These are phyloP conservation scores for Protobothrops mucrosquamatus DNA, from an alignment of 2,113 vertebrate species.

Conservation along the genomic window DNA sequence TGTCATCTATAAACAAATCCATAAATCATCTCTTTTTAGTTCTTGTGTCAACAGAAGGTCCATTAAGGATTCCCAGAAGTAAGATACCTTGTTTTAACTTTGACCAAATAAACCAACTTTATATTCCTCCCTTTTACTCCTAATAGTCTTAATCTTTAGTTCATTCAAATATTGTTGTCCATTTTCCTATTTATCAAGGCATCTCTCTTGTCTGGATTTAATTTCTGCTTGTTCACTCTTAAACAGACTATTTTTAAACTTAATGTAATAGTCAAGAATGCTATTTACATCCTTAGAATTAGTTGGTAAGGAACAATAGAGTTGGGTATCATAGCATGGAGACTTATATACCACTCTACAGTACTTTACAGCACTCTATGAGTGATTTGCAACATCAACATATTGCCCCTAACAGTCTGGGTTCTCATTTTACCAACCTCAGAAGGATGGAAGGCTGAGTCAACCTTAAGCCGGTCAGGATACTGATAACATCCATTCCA, in stretches of 20 bases:
- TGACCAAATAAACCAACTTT: not conserved
- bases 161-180: not conserved
- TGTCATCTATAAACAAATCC: not conserved
- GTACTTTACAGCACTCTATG: not conserved
- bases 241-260: not conserved
- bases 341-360: not conserved
- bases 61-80: not conserved
- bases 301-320: not conserved
- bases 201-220: not conserved
- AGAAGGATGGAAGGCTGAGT: not conserved
- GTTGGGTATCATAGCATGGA: not conserved
- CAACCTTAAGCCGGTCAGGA: not conserved
- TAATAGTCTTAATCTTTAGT: not conserved
- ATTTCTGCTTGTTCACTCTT: not conserved
- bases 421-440: not conserved
- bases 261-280: not conserved
- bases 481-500: not conserved
- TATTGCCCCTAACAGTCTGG: not conserved
- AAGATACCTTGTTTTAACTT: not conserved
- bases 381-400: not conserved
- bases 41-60: not conserved
- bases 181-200: not conserved
- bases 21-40: not conserved
- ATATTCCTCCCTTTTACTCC: not conserved
- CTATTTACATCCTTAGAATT: not conserved